Conservation (phyloP, 2,797 vertebrate species). For the Sebastes cheni region DNA sequence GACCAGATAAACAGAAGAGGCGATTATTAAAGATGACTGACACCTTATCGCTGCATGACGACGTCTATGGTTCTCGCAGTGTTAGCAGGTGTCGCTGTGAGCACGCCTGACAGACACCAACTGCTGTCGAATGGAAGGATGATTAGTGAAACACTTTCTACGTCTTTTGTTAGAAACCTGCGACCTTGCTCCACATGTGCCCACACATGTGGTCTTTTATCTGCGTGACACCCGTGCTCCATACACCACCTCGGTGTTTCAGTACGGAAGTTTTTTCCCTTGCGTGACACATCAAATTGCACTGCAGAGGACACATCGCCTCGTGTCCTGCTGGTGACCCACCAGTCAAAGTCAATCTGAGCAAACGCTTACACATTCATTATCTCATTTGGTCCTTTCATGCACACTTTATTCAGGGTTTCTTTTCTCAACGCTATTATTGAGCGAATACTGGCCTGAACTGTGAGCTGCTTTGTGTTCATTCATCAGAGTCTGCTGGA, state of each 20-base stretch:
- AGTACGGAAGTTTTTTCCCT: constrained; percentile 17
- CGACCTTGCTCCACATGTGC: constrained; percentile 2
- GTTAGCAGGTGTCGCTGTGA: not conserved
- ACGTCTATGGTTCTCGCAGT: not conserved
- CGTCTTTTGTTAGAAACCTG: constrained; percentile 8
- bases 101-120: constrained; percentile 5
- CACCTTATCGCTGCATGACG: constrained; percentile 7
- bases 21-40: constrained; percentile 53
- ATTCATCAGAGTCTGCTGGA: constrained; percentile 35
- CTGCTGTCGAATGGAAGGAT: constrained; percentile 12
- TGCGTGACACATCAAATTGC: constrained; percentile 2
- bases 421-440: not conserved
- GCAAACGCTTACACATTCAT: constrained; percentile 11
- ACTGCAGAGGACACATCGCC: not conserved
- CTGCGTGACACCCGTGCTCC: not conserved
- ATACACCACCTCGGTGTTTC: constrained; percentile 15
- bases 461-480: constrained; percentile 33
- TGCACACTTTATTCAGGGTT: constrained; percentile 1
- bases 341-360: constrained; percentile 4
- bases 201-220: not conserved
- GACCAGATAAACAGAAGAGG: constrained; percentile 22
- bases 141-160: not conserved
- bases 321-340: not conserved
- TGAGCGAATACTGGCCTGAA: not conserved
- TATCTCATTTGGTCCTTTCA: constrained; percentile 4